Conservation (phyloP, 2,797 vertebrate species). For the Falco naumanni region DNA sequence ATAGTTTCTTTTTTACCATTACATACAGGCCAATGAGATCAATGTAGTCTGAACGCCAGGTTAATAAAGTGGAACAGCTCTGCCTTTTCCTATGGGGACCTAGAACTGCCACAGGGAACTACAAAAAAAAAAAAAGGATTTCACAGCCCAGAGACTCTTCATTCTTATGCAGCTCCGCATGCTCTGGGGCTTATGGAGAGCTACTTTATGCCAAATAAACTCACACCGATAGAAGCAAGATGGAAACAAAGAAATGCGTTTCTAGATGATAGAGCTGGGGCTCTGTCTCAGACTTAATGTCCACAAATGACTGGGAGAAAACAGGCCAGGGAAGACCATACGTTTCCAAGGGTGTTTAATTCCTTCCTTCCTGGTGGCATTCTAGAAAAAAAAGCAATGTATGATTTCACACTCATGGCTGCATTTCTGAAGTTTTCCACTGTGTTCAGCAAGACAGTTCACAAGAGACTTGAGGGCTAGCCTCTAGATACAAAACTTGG, state of each 20-base stretch:
- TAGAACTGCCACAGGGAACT: neutral
- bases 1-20: neutral
- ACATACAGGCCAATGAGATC: neutral
- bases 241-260: neutral
- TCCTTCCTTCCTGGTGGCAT: neutral
- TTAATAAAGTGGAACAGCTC: constrained; percentile 36
- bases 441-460: neutral
- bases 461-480: neutral
- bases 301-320: neutral
- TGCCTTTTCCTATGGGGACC: neutral
- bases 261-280: neutral
- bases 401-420: neutral
- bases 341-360: neutral
- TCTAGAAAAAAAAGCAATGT: neutral
- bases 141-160: neutral
- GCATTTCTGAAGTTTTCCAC: neutral
- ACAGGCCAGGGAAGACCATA: neutral
- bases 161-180: neutral
- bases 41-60: neutral
- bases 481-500: neutral
- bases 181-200: neutral
- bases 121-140: neutral
- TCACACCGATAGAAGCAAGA: neutral
- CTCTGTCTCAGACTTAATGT: neutral
- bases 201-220: neutral